These are phyloP conservation scores for Cosmia trapezina DNA, from an alignment of 2,888 invertebrate species.

Conservation along the genomic window DNA sequence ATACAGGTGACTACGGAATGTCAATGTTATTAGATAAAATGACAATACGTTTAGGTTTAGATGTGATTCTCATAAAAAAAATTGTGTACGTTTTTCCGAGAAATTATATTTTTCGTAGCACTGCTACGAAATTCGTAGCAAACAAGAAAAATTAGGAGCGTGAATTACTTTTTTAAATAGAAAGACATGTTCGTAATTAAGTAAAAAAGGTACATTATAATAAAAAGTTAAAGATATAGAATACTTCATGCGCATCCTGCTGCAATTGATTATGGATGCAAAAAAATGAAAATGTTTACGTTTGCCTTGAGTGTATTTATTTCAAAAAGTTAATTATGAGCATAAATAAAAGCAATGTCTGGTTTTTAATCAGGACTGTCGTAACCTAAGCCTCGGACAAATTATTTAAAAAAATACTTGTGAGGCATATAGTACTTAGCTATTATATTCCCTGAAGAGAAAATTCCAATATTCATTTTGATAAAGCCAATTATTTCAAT, in stretches of 20 bases:
- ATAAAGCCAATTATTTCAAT: slow-evolving; percentile 25
- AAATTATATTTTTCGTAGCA: slow-evolving; percentile 29
- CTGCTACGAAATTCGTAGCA: slow-evolving; percentile 24
- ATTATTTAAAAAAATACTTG: neutral
- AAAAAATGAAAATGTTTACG: slow-evolving; percentile 1
- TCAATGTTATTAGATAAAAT: slow-evolving; percentile 52
- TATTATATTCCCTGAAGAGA: slow-evolving; percentile 1
- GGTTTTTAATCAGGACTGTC: slow-evolving; percentile 11
- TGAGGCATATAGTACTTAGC: neutral
- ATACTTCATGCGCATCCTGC: neutral
- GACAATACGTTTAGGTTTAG: neutral
- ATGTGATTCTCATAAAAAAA: slow-evolving; percentile 7
- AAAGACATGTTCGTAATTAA: too few species aligned
- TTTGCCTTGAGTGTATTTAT: neutral
- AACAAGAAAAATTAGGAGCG: neutral
- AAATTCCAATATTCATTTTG: slow-evolving; percentile 24
- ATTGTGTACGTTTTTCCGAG: neutral
- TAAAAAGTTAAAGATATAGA: neutral
- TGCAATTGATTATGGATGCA: neutral
- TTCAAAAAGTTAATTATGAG: neutral
- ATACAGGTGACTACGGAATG: slow-evolving; percentile 41
- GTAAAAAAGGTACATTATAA: too few species aligned
- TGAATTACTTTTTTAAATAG: neutral
- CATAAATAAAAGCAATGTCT: neutral
- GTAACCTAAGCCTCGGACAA: neutral